Evolutionary conservation across 2,888 invertebrate genomes (phyloP).

Genomic region (Cosmopolites sordidus): DNA sequence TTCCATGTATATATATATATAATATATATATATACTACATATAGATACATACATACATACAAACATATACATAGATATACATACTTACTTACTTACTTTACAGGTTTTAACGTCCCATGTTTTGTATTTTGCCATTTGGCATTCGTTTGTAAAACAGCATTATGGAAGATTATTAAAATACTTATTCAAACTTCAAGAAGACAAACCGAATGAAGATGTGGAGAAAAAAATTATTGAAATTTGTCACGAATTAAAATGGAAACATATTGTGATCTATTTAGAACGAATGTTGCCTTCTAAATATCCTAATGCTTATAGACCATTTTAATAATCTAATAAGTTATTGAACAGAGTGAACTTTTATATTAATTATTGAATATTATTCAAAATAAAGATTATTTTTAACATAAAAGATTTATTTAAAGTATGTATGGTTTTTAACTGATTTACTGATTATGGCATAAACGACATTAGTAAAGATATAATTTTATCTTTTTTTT

Average conservation of each 20-base stretch:
- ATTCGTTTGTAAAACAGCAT: slow-evolving; percentile 72
- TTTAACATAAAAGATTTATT: too few relatives aligned
- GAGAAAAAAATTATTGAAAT: slow-evolving; percentile 65
- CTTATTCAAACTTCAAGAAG: slow-evolving; percentile 72
- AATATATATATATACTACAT: slow-evolving; percentile 3
- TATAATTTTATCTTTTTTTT: too few relatives aligned
- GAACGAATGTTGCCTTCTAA: slow-evolving; percentile 59
- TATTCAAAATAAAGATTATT: too few relatives aligned
- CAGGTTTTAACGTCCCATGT: slow-evolving; percentile 45
- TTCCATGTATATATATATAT: background rate
- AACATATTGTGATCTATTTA: slow-evolving; percentile 57
- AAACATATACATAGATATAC: too few relatives aligned
- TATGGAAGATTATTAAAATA: slow-evolving; percentile 79
- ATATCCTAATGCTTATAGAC: slow-evolving; percentile 65
- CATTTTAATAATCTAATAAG: slow-evolving; percentile 55
- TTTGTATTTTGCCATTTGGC: slow-evolving; percentile 75
- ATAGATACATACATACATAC: too few relatives aligned
- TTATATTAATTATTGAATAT: too few relatives aligned
- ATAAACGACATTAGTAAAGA: too few relatives aligned
- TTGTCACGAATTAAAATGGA: slow-evolving; percentile 66
- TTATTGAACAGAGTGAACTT: too few relatives aligned
- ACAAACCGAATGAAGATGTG: slow-evolving; percentile 69
- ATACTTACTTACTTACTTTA: too few relatives aligned
- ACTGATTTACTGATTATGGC: too few relatives aligned
- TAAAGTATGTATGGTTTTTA: too few relatives aligned